Base-by-base conservation (phyloP, 64 coral and sea anemone species). In the Orbicella faveolata region DNA sequence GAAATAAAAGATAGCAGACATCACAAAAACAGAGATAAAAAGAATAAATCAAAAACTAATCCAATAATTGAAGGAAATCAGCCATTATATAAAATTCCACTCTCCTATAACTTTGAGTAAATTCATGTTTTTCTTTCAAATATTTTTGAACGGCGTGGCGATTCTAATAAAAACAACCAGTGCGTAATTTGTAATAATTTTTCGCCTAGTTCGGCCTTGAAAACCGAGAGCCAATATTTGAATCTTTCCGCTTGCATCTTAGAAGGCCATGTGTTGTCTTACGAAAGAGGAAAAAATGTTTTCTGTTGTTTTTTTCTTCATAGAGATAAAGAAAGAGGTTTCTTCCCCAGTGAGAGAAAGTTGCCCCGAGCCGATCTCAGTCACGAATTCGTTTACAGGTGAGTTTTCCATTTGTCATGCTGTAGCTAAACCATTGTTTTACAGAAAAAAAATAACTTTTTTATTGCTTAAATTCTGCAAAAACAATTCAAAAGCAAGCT, bases 251-350 rank as follows among this genome's bases (percentile, higher is more conserved):
- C 36, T 53, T n/a, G 74, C 87, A 88, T 88, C 75, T 77, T 33
- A 88, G 59, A 73, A 61, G 35, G 30, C 73, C 72, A 88, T 78
- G 36, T 78, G 75, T 63, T 75, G 73, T 33, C 10, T 61, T 19
- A 61, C 37, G 23, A 63, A 83, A 83, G 16, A 52, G 77, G 55
- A 70, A 48, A 57, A 78, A 53, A 74, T 13, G 13, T 37, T 87
- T 73, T 16, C n/a, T 66, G 51, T 74, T 57, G 69, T 88, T 87
- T 77, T 79, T 77, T 79, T 83, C 73, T 83, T 69, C 63, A 41
- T 78, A 96, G 95, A 96, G 87, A 96, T 96, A 61, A 96, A 96
- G 86, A 96, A 91, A 72, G 95, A 96, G 54, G 74, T 83, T 13
- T 80, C 88, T 0, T 88, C 88, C 39, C 88, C 95, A 39, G 70